Evolutionary conservation across 2,113 vertebrate species (phyloP).

Genomic region (Strix aluco): DNA sequence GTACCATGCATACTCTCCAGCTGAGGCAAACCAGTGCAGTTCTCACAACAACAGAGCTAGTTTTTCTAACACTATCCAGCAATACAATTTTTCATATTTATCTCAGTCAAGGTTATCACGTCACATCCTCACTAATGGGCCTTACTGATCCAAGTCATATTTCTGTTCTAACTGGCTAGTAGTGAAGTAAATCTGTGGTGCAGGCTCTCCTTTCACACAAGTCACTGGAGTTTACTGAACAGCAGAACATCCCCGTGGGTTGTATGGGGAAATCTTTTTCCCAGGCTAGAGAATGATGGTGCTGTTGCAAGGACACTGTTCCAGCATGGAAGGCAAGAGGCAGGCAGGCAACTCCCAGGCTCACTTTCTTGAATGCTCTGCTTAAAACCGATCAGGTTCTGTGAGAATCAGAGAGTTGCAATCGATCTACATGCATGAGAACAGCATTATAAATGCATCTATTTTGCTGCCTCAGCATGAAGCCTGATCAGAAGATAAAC

Average conservation of each 20-base stretch:
- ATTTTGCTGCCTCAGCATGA: background rate
- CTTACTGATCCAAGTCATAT: background rate
- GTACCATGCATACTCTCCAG: background rate
- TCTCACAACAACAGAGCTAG: background rate
- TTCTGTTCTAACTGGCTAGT: background rate
- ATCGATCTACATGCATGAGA: background rate
- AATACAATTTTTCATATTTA: background rate
- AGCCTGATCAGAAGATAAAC: constrained; percentile 36
- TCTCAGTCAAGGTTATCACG: background rate
- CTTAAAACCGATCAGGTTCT: background rate
- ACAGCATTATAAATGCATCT: background rate
- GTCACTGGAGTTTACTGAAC: background rate
- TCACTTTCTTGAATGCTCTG: background rate
- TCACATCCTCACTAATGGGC: background rate
- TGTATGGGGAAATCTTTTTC: background rate
- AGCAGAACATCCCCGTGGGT: background rate
- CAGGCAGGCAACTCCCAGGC: background rate
- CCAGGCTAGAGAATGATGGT: background rate
- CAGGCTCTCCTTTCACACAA: background rate
- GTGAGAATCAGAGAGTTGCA: constrained; percentile 20
- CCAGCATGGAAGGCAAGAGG: background rate
- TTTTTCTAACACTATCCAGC: background rate
- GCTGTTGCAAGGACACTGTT: background rate
- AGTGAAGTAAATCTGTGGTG: background rate
- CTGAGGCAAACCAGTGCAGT: background rate